These are phyloP conservation scores for Henicopernis longicauda DNA, from an alignment of 2,113 vertebrate species.

Conservation along the genomic window DNA sequence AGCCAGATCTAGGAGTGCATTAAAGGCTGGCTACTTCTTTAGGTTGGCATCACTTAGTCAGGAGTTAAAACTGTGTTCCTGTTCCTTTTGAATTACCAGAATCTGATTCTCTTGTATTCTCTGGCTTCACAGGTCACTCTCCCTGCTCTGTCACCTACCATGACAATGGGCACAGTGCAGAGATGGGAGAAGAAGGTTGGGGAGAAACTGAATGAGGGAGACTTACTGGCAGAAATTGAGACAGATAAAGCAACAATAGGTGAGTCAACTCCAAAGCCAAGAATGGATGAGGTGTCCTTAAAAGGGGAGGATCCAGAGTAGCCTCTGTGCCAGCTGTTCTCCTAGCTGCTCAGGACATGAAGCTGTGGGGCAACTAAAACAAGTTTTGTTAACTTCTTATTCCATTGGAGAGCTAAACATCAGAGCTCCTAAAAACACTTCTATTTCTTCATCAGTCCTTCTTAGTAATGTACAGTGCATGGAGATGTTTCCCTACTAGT, in stretches of 20 bases:
- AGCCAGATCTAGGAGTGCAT: background rate
- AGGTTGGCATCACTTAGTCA: background rate
- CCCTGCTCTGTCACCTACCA: conserved; percentile 95
- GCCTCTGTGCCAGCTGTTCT: background rate
- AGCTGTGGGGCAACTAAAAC: background rate
- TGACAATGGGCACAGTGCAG: conserved; percentile 98
- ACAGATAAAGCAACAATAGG: conserved; percentile 98
- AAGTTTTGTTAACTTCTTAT: background rate
- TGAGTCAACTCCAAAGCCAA: conserved; percentile 61
- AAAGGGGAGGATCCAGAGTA: background rate
- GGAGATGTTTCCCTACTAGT: background rate
- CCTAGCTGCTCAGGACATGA: background rate
- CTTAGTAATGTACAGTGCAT: background rate
- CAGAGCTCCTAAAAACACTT: background rate
- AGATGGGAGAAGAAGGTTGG: conserved; percentile 99
- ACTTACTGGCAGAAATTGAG: conserved; percentile 96
- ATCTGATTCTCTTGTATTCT: background rate
- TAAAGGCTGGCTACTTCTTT: background rate
- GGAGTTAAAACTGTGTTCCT: background rate
- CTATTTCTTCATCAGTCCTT: background rate
- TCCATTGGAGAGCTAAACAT: background rate
- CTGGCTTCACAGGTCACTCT: conserved; percentile 79
- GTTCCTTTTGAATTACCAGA: background rate
- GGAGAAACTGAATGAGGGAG: conserved; percentile 93
- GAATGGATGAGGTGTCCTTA: background rate